phyloP scores from a whole-genome alignment of 2,888 invertebrate species.

The Diploptera punctata region DNA sequence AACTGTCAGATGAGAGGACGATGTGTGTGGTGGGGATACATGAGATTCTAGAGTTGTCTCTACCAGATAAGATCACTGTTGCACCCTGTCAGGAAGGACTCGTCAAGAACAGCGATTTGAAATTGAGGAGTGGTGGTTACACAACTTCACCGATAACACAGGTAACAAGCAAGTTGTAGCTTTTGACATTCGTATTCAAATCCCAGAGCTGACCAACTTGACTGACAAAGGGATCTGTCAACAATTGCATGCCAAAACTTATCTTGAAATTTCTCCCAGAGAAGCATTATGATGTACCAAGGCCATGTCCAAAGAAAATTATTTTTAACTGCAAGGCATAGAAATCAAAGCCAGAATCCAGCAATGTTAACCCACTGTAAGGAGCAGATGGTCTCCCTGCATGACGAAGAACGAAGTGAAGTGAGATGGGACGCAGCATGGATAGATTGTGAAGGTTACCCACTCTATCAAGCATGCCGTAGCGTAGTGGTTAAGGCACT shows the following conservation, averaged over 20 bases:
- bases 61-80: constrained; percentile 32
- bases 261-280: too few species aligned
- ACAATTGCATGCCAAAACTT: too few species aligned
- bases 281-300: too few species aligned
- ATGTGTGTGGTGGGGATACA: constrained; percentile 22
- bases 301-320: too few species aligned
- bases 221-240: background rate
- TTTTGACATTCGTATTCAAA: background rate
- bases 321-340: too few species aligned
- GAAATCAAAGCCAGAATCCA: too few species aligned
- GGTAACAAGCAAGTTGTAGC: constrained; percentile 16
- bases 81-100: constrained; percentile 19
- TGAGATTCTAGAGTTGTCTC: constrained; percentile 16
- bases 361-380: too few species aligned
- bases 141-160: constrained; percentile 7
- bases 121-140: constrained; percentile 28
- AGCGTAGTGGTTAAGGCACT: too few species aligned
- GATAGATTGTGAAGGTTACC: background rate
- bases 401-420: too few species aligned
- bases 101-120: constrained; percentile 32
- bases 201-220: background rate
- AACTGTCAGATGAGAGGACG: background rate
- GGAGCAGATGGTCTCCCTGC: too few species aligned
- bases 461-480: too few species aligned
- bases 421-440: background rate